phyloP scores from a whole-genome alignment of 2,797 vertebrate genomes.

The Melanotaenia pygmaea region DNA sequence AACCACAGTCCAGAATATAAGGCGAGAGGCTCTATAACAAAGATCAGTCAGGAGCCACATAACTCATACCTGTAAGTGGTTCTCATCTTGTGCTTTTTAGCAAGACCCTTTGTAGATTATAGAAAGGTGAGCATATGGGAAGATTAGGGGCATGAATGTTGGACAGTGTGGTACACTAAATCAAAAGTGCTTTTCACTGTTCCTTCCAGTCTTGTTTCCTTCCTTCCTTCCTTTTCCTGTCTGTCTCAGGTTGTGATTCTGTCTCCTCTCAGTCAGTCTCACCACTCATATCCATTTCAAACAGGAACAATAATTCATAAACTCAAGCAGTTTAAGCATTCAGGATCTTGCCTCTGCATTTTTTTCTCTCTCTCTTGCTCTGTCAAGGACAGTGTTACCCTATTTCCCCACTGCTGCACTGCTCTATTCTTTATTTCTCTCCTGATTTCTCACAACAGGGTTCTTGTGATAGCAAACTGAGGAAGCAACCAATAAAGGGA shows the following conservation, averaged over 20 bases:
- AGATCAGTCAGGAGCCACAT: conserved; percentile 50
- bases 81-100: conserved; percentile 52
- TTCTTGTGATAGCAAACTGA: conserved; percentile 75
- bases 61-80: conserved; percentile 61
- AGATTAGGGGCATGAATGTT: conserved; percentile 14
- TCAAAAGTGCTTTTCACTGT: conserved; percentile 42
- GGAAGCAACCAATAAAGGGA: conserved; percentile 80
- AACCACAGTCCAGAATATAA: conserved; percentile 65
- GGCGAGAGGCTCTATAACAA: conserved; percentile 48
- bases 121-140: conserved; percentile 44
- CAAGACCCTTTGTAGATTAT: conserved; percentile 40
- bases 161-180: conserved; percentile 35
- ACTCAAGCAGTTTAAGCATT: conserved; percentile 57
- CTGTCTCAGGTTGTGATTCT: conserved; percentile 13
- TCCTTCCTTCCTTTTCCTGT: conserved; percentile 36
- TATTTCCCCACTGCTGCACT: conserved; percentile 25
- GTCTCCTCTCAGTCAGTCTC: conserved; percentile 19
- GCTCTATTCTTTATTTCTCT: conserved; percentile 19
- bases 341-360: conserved; percentile 30
- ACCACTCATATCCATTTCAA: conserved; percentile 61
- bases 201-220: conserved; percentile 43
- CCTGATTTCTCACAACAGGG: conserved; percentile 70
- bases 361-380: conserved; percentile 12
- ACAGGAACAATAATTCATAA: conserved; percentile 61
- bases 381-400: conserved; percentile 33